These are phyloP conservation scores for Vanessa tameamea DNA, from an alignment of 1,140 invertebrate species.

Conservation along the genomic window DNA sequence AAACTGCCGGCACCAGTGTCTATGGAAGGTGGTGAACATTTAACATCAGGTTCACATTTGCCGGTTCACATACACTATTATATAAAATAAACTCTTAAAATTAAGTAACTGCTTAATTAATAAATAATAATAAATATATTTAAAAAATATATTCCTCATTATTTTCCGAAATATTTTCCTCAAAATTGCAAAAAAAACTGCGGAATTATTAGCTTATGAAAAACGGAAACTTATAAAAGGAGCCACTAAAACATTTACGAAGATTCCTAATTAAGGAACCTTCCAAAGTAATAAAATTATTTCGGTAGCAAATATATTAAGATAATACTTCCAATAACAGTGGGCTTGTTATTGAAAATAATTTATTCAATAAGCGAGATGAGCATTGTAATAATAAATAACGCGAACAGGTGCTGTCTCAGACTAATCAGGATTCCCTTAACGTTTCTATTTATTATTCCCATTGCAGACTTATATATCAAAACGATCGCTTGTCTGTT, in stretches of 20 bases:
- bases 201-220: too few relatives aligned
- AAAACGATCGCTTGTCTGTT: slow-evolving; percentile 48
- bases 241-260: neutral
- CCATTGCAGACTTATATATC: slow-evolving; percentile 46
- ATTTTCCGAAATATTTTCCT: too few relatives aligned
- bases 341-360: slow-evolving; percentile 25
- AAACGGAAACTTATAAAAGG: too few relatives aligned
- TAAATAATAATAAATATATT: too few relatives aligned
- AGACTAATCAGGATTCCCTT: slow-evolving; percentile 52
- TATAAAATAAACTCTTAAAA: too few relatives aligned
- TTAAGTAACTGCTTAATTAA: too few relatives aligned
- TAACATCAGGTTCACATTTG: too few relatives aligned
- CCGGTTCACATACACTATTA: too few relatives aligned
- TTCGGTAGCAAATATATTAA: neutral
- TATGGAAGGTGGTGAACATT: too few relatives aligned
- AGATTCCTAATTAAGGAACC: neutral
- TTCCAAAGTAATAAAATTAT: neutral
- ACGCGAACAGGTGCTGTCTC: slow-evolving; percentile 48
- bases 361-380: slow-evolving; percentile 38
- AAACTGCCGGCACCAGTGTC: too few relatives aligned
- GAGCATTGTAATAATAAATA: slow-evolving; percentile 35
- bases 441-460: slow-evolving; percentile 59
- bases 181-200: too few relatives aligned
- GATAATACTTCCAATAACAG: slow-evolving; percentile 19
- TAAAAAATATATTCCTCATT: too few relatives aligned